Conservation (phyloP, 2,888 invertebrate species). For the Folsomia manolachei region DNA sequence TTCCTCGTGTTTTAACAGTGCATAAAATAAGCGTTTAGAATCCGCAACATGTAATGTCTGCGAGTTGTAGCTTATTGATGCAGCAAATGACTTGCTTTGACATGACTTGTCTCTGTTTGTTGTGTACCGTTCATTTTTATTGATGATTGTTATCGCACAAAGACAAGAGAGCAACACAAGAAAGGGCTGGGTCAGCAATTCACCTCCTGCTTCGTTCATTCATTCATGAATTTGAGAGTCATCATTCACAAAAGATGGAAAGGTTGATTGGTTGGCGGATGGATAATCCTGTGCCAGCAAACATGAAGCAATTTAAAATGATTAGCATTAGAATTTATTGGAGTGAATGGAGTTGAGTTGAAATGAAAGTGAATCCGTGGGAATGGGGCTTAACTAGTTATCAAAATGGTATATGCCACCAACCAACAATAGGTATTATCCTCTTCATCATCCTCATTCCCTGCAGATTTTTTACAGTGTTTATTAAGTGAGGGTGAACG, state of each 20-base stretch:
- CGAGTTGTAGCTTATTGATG: background rate
- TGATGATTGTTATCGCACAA: background rate
- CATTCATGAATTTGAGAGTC: constrained; percentile 6
- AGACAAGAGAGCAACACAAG: background rate
- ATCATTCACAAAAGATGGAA: background rate
- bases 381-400: constrained; percentile 33
- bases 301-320: background rate
- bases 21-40: too few species aligned
- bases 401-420: too few species aligned
- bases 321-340: background rate
- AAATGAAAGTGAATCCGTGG: constrained; percentile 33
- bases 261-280: background rate
- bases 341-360: background rate
- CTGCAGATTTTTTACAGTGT: too few species aligned
- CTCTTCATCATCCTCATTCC: background rate
- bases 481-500: constrained; percentile 5
- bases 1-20: too few species aligned
- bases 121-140: background rate
- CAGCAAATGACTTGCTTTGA: background rate
- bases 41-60: too few species aligned
- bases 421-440: too few species aligned
- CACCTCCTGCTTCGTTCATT: background rate
- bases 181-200: background rate
- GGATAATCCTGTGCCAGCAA: background rate
- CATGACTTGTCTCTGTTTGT: background rate